These are phyloP conservation scores for Helicolenus hilgendorfi DNA, from an alignment of 2,797 vertebrate genomes.

Conservation along the genomic window DNA sequence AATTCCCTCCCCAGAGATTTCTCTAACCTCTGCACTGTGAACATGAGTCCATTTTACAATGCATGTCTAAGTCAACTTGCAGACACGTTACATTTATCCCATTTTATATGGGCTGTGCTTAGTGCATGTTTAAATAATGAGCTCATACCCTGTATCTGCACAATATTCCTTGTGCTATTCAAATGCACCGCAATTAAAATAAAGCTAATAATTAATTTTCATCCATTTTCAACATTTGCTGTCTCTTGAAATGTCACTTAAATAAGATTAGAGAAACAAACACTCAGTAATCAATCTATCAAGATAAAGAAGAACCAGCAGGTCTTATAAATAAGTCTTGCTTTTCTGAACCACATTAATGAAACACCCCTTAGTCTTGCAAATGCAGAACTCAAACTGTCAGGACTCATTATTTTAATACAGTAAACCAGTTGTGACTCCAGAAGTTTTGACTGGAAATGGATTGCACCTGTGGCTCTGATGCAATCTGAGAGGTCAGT, in stretches of 20 bases:
- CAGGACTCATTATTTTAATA: not conserved
- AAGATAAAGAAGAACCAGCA: not conserved
- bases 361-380: not conserved
- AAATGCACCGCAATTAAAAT: not conserved
- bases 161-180: not conserved
- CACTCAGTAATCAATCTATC: not conserved
- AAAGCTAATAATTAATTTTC: not conserved
- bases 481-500: slow-evolving; percentile 75
- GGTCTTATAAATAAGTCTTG: not conserved
- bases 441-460: slow-evolving; percentile 9
- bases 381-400: not conserved
- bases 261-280: not conserved
- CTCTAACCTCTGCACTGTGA: not conserved
- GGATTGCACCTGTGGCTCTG: slow-evolving; percentile 61
- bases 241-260: not conserved
- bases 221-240: not conserved
- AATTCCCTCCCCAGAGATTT: not conserved
- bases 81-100: not conserved
- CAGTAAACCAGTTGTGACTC: not conserved
- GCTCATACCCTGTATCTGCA: not conserved
- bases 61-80: not conserved
- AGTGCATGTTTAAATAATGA: not conserved
- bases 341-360: not conserved
- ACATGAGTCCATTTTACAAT: not conserved
- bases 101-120: not conserved